phyloP scores from a whole-genome alignment of 2,888 invertebrate species.

The Glomeris marginata region DNA sequence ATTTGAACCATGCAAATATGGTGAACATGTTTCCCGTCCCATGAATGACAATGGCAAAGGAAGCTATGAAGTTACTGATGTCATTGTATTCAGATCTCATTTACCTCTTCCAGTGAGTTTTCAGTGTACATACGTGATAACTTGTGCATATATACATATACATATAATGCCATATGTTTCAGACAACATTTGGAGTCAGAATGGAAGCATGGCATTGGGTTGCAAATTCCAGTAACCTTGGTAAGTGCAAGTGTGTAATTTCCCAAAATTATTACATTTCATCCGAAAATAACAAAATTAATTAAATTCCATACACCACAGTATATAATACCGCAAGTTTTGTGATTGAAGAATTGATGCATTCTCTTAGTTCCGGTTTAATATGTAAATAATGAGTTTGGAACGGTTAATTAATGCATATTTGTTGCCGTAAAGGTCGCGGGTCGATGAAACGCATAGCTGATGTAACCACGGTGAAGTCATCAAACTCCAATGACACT shows the following conservation, averaged over 20 bases:
- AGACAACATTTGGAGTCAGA: conserved; percentile 31
- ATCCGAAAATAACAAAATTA: too few relatives aligned
- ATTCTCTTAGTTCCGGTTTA: too few relatives aligned
- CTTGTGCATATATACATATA: not conserved
- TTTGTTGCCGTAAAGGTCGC: not conserved
- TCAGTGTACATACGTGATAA: not conserved
- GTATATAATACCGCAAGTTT: too few relatives aligned
- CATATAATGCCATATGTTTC: conserved; percentile 8
- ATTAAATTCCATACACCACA: too few relatives aligned
- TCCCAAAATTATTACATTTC: too few relatives aligned
- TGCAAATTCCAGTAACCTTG: conserved; percentile 5
- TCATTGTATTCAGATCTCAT: conserved; percentile 26
- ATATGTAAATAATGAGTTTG: not conserved
- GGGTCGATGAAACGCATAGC: too few relatives aligned
- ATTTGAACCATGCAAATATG: conserved; percentile 16
- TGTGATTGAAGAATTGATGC: too few relatives aligned
- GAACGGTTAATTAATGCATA: not conserved
- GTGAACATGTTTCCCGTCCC: conserved; percentile 18
- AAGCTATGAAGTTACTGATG: conserved; percentile 12
- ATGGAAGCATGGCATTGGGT: conserved; percentile 29
- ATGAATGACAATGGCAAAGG: conserved; percentile 16
- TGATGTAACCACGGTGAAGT: too few relatives aligned
- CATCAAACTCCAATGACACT: too few relatives aligned
- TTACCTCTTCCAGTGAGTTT: conserved; percentile 32
- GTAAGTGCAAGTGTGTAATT: too few relatives aligned